Percentiles rank a stretch among this genome's conserved stretches.
These are phyloP conservation scores for Watsonalla binaria DNA, from an alignment of 2,888 invertebrate species.

Conservation along the genomic window DNA sequence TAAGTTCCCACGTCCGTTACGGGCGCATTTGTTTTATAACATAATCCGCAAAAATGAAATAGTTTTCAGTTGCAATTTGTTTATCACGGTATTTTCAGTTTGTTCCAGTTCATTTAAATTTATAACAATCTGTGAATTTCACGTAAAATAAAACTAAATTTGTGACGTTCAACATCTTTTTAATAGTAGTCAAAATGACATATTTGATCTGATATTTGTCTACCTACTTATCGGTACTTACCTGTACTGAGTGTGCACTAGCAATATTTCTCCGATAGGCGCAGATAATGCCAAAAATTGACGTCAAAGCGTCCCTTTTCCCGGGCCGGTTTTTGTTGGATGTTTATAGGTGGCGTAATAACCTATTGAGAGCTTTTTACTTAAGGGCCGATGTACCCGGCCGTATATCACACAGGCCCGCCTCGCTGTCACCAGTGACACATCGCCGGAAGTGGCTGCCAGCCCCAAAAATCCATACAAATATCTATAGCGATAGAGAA, in stretches of 20 bases:
- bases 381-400: background rate
- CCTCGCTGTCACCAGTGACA: background rate
- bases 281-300: background rate
- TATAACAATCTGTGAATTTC: no score
- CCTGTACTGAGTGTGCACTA: no score
- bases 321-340: background rate
- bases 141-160: no score
- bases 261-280: no score
- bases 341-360: background rate
- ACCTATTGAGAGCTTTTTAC: constrained; percentile 1
- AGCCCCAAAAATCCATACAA: background rate
- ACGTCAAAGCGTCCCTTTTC: background rate
- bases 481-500: background rate
- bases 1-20: constrained; percentile 27
- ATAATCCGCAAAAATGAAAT: background rate
- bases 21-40: constrained; percentile 6
- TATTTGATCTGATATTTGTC: no score
- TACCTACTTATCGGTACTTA: no score
- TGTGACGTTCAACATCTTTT: no score
- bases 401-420: background rate
- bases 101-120: no score
- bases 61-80: background rate
- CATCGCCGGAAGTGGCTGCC: background rate
- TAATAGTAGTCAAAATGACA: no score
- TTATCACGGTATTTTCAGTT: background rate